These are phyloP conservation scores for Calameuta idolon DNA, from an alignment of 2,888 invertebrate genomes.

Conservation along the genomic window DNA sequence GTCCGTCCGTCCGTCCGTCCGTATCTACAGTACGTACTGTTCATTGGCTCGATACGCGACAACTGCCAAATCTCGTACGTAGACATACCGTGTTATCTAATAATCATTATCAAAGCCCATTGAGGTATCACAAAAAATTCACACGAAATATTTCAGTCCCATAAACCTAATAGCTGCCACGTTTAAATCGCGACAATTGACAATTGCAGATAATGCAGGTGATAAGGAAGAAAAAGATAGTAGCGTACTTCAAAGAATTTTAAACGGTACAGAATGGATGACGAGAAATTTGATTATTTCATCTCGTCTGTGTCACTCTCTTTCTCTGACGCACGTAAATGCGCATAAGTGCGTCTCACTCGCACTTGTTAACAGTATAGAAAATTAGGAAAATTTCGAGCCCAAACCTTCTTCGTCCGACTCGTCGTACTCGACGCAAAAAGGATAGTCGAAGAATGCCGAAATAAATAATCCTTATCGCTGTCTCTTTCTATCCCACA, in stretches of 20 bases:
- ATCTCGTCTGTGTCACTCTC: not conserved
- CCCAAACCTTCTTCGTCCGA: no score
- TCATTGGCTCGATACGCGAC: conserved; percentile 14
- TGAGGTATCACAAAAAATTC: not conserved
- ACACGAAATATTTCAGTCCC: not conserved
- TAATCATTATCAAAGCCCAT: not conserved
- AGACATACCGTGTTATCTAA: not conserved
- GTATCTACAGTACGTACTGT: conserved; percentile 34
- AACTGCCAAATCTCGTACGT: conserved; percentile 41
- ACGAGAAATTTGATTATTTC: not conserved
- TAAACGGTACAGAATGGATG: not conserved
- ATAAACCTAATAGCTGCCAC: not conserved
- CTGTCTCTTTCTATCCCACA: not conserved
- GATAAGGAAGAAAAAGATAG: not conserved
- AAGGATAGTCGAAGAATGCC: no score
- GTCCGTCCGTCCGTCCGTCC: conserved; percentile 44
- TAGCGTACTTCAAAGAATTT: not conserved
- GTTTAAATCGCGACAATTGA: not conserved
- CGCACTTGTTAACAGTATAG: not conserved
- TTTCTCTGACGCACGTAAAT: not conserved
- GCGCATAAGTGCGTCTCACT: not conserved
- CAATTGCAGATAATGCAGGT: not conserved
- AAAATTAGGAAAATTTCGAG: not conserved
- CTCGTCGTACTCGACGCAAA: no score
- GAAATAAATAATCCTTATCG: not conserved